phyloP scores from a whole-genome alignment of 1,140 invertebrate genomes.

The Galendromus occidentalis region DNA sequence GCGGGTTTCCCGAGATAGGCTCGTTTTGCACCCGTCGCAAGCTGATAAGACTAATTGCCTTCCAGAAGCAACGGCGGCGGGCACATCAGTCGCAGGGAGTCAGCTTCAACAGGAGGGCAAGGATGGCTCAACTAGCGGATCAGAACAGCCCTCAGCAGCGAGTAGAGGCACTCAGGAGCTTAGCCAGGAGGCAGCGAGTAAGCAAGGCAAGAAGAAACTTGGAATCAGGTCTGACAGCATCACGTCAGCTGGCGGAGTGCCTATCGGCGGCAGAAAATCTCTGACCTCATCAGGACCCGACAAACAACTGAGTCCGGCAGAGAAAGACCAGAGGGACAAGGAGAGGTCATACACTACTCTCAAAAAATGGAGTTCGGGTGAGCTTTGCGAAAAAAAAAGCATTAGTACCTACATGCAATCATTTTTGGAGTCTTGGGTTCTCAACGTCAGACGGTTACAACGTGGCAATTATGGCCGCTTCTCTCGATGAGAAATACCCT shows the following conservation, averaged over 20 bases:
- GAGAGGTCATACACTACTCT: slow-evolving; percentile 16
- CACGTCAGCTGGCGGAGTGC: not conserved
- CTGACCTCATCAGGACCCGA: not conserved
- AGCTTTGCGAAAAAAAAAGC: not conserved
- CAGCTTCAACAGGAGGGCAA: not conserved
- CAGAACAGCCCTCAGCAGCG: too few species aligned
- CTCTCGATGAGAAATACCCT: not conserved
- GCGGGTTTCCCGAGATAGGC: too few species aligned
- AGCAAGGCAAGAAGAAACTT: not conserved
- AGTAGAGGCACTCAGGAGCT: too few species aligned
- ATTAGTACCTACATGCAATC: slow-evolving; percentile 10
- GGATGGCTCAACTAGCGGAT: not conserved
- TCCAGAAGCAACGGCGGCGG: not conserved
- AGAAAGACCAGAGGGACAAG: slow-evolving; percentile 14
- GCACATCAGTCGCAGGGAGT: not conserved
- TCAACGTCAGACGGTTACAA: slow-evolving; percentile 2
- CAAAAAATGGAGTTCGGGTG: not conserved
- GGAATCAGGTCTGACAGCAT: slow-evolving; percentile 8
- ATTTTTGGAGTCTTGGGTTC: too few species aligned
- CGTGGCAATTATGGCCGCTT: not conserved
- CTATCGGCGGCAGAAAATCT: not conserved
- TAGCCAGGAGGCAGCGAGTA: not conserved
- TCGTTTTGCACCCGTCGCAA: too few species aligned
- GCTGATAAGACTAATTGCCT: too few species aligned
- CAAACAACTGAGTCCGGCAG: slow-evolving; percentile 4